Conservation (phyloP, 1,140 invertebrate genomes). For the Bombus polaris region DNA sequence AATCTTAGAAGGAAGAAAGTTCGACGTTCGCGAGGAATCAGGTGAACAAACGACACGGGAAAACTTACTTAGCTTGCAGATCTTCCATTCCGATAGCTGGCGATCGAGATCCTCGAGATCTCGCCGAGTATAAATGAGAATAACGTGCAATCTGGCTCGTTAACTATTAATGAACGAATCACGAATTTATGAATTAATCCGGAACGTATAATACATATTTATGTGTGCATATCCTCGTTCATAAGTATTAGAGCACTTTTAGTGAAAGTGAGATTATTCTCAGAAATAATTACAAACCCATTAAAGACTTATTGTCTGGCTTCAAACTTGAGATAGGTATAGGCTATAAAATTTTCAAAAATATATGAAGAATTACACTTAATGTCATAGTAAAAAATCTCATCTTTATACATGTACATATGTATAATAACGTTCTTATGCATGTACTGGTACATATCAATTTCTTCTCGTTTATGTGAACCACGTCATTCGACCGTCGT, state of each 20-base stretch:
- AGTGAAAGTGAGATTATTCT: not conserved
- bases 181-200: not conserved
- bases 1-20: conserved; percentile 49
- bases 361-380: too few relatives aligned
- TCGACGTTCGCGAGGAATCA: not conserved
- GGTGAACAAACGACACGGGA: not conserved
- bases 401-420: too few relatives aligned
- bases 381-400: too few relatives aligned
- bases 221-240: not conserved
- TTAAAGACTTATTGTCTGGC: not conserved
- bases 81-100: not conserved
- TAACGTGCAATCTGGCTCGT: not conserved
- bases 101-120: conserved; percentile 12
- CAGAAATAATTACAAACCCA: not conserved
- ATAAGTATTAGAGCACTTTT: not conserved
- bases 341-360: too few relatives aligned
- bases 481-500: too few relatives aligned
- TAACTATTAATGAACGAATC: not conserved
- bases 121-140: not conserved
- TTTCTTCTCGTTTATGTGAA: too few relatives aligned
- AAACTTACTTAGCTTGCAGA: conserved; percentile 40
- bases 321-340: not conserved
- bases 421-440: too few relatives aligned
- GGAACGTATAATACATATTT: not conserved
- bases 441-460: too few relatives aligned